Base-by-base conservation (phyloP, 1,140 invertebrate species). In the Oppia nitens region DNA sequence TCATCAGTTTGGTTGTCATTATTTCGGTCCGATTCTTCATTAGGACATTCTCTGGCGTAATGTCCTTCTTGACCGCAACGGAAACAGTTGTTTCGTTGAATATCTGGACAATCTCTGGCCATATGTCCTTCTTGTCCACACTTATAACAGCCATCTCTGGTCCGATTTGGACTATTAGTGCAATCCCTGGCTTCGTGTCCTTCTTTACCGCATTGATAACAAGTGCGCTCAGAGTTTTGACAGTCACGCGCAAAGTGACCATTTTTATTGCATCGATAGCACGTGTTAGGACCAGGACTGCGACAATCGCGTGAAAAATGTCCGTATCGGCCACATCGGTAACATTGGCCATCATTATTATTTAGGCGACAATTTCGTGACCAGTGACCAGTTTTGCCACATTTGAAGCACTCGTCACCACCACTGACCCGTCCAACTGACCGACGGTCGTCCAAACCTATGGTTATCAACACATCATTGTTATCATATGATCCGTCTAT, bases 181-280 rank as follows among this genome's bases (percentile, higher is more conserved):
- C 54, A 40, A 6, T 40, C 32, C 6, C 32, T 6, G 17, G 32
- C 32, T 9, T 9, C 6, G 17, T 40, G 32, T 9, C 32, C 32
- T 17, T 40, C 32, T 40, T 55, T 47, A 20, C 17, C 64, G 51
- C n/a, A 61, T 52, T 17, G 64, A 56, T 21, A 4, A 3, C 29
- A 56, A 17, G 52, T 51, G 1, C 94, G 90, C 47, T 87, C 91
- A 71, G 81, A 82, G 67, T 92, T 84, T 52, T 27, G 29, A 57
- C 54, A 40, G 6, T 40, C 32, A 40, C 32, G 32, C 6, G 32
- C 32, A 17, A 40, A 40, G 17, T 40, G 32, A 40, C 32, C 32
- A 6, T 40, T 17, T 40, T 55, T 47, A 20, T 17, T 63, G 51
- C n/a, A 61, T 52, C 12, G 64, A 56, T 21, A 4, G 11, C 29